These are phyloP conservation scores for Agonopterix alstromeriana DNA, from an alignment of 2,888 invertebrate species.

Conservation along the genomic window DNA sequence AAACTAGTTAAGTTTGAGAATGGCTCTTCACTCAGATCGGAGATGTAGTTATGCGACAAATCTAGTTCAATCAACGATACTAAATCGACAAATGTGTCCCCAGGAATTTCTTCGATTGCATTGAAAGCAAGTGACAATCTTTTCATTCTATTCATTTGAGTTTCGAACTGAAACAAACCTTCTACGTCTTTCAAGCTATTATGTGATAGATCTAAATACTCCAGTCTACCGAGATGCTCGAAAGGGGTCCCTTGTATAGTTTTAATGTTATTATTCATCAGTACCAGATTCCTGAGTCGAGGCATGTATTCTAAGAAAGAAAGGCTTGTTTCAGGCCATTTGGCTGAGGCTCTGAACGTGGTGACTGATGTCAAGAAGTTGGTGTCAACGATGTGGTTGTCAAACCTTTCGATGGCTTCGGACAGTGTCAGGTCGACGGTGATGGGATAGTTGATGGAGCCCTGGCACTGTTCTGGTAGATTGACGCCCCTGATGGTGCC, in stretches of 20 bases:
- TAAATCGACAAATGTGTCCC: conserved; percentile 40
- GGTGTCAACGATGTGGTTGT: conserved; percentile 21
- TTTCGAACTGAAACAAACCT: conserved; percentile 44
- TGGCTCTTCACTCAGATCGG: conserved; percentile 44
- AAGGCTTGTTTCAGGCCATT: conserved; percentile 36
- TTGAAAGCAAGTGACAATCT: conserved; percentile 43
- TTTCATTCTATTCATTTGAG: conserved; percentile 35
- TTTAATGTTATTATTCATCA: conserved; percentile 29
- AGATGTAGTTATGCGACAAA: conserved; percentile 46
- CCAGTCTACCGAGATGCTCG: conserved; percentile 31
- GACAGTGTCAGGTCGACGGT: conserved; percentile 39
- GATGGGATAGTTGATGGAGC: conserved; percentile 43
- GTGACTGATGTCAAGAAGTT: conserved; percentile 40
- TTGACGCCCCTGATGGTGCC: conserved; percentile 29
- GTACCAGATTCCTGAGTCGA: conserved; percentile 32
- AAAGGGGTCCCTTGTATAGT: conserved; percentile 30
- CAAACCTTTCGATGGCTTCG: conserved; percentile 33
- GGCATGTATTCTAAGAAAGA: conserved; percentile 40
- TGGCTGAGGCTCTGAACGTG: conserved; percentile 33
- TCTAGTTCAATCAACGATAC: conserved; percentile 46
- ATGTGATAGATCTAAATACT: conserved; percentile 42
- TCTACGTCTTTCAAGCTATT: conserved; percentile 40
- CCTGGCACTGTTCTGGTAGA: conserved; percentile 39
- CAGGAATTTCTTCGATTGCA: conserved; percentile 32
- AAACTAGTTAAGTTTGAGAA: conserved; percentile 49